phyloP scores from a whole-genome alignment of 2,888 invertebrate genomes.

The Coenonympha arcania region DNA sequence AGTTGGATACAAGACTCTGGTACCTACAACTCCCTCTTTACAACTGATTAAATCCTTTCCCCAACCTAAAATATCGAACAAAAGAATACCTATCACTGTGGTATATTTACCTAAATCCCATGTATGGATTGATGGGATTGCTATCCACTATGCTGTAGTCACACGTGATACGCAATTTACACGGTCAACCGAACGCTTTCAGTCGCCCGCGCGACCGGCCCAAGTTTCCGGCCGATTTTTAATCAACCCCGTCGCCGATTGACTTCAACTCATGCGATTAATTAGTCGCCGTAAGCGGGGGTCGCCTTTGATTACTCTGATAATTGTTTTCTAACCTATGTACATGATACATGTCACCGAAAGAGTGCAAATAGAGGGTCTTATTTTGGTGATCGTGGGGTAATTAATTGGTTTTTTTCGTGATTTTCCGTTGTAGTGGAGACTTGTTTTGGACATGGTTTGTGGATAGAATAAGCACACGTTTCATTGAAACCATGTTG shows the following conservation, averaged over 20 bases:
- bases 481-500: no score
- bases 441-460: neutral
- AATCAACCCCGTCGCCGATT: slow-evolving; percentile 58
- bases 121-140: neutral
- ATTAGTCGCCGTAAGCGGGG: slow-evolving; percentile 58
- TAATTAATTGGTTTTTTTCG: slow-evolving; percentile 1
- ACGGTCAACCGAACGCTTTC: slow-evolving; percentile 47
- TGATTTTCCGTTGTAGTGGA: neutral
- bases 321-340: slow-evolving; percentile 52
- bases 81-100: no score
- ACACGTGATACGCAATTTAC: slow-evolving; percentile 36
- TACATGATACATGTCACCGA: slow-evolving; percentile 27
- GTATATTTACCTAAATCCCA: no score
- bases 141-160: neutral
- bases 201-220: slow-evolving; percentile 8
- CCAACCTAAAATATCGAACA: no score
- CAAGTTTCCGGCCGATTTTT: slow-evolving; percentile 62
- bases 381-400: neutral
- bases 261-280: slow-evolving; percentile 59
- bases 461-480: no score
- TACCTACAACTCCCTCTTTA: no score
- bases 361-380: slow-evolving; percentile 22
- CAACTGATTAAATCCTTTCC: no score
- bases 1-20: no score
- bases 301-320: slow-evolving; percentile 55